Evolutionary conservation across 2,797 vertebrate species (phyloP).

Genomic region (Mastacembelus armatus): DNA sequence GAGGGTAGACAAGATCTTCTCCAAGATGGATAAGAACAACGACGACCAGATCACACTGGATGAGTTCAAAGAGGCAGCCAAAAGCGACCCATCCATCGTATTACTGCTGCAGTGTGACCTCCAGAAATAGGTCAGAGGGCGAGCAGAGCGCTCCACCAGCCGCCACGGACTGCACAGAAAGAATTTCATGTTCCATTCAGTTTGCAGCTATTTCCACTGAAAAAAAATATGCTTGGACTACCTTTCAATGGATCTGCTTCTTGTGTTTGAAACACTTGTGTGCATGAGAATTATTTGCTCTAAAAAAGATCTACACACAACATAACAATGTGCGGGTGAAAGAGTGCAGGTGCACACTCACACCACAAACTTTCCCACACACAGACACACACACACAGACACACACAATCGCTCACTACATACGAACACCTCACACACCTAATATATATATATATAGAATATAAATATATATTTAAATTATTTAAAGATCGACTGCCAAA

Average conservation of each 20-base stretch:
- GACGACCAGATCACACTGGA: constrained; percentile 99
- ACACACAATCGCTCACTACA: constrained; percentile 52
- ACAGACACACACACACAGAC: constrained; percentile 49
- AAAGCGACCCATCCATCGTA: constrained; percentile 99
- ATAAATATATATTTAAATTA: constrained; percentile 87
- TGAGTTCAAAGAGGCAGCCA: constrained; percentile 99
- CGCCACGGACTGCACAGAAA: constrained; percentile 92
- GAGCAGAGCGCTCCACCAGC: constrained; percentile 55
- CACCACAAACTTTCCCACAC: constrained; percentile 40
- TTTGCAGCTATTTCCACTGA: constrained; percentile 98
- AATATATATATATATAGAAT: constrained; percentile 84
- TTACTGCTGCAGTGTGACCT: constrained; percentile 99
- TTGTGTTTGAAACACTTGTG: constrained; percentile 99
- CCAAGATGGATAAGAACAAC: constrained; percentile 99
- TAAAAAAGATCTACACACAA: constrained; percentile 85
- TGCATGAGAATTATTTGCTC: constrained; percentile 99
- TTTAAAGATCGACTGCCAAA: constrained; percentile 92
- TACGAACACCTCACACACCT: constrained; percentile 74
- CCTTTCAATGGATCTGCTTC: constrained; percentile 99
- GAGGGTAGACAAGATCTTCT: constrained; percentile 99
- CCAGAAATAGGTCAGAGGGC: constrained; percentile 91
- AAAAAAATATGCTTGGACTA: constrained; percentile 93
- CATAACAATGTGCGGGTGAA: constrained; percentile 45
- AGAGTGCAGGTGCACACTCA: constrained; percentile 59
- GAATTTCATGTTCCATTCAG: constrained; percentile 96